Evolutionary conservation across 1,140 invertebrate species (phyloP), one percentile per base, ranked within the genome.

Genomic region (Bicyclus anynana): DNA sequence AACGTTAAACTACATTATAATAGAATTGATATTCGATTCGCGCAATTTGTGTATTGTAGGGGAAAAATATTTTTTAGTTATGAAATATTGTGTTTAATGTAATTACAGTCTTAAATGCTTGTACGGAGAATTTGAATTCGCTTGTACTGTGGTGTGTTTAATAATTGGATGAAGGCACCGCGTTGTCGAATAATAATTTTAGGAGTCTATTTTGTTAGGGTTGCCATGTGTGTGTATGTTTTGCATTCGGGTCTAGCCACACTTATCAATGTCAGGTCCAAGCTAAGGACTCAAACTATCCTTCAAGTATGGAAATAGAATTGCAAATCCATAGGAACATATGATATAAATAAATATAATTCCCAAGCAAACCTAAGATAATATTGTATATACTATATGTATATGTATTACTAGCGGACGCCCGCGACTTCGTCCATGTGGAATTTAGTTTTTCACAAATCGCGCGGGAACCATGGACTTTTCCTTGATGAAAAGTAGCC

Each of bases 101-200:
- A 53, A 59, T 53, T 38, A 52, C 20, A 14, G 14, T 27, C 44
- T 53, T 59, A 53, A 13, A 13, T 17, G 13, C n/a, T 10, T 14
- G 4, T 12, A 12, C 1, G 9, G 51, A 48, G 35, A 33, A 1
- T 40, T 37, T 17, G 0, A 40, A 47, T 53, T 48, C 16, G 17
- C 23, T 59, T 47, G 42, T 33, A 35, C 13, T 5, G 13, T 14
- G n/a, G n/a, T 17, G 27, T 48, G 17, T 35, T 26, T 53, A 47
- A 59, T 59, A 53, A 59, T 53, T 59, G 50, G 49, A 59, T 46
- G 42, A 59, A 47, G 46, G 29, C 49, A 48, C 47, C 44, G 44
- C 48, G 50, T 53, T 59, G 37, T 51, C 20, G 51, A 59, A 53
- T 59, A 58, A 58, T 58, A 21, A 51, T 58, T 51, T 58, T 51